These are phyloP conservation scores for Tigriopus californicus DNA, from an alignment of 2,888 invertebrate species.

Conservation along the genomic window DNA sequence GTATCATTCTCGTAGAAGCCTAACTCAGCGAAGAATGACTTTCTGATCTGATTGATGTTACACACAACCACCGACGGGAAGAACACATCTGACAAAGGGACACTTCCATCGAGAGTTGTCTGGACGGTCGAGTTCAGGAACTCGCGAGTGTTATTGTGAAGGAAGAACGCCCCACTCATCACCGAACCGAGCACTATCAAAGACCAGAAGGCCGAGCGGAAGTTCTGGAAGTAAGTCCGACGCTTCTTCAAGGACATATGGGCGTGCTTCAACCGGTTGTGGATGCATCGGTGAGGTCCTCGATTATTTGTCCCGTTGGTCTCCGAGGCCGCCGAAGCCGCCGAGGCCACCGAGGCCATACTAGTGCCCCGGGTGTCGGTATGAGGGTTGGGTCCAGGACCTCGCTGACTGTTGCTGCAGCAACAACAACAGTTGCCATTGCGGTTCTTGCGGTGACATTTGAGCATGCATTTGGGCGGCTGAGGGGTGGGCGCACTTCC, in stretches of 20 bases:
- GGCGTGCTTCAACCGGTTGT: no score
- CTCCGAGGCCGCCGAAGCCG: no score
- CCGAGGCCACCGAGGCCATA: no score
- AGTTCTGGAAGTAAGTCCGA: background rate
- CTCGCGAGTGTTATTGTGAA: constrained; percentile 15
- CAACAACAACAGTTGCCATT: no score
- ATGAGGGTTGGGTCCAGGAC: no score
- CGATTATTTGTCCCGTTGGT: no score
- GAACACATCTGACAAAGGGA: constrained; percentile 14
- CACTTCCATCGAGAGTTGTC: constrained; percentile 13
- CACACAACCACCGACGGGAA: constrained; percentile 15
- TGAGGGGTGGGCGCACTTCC: background rate
- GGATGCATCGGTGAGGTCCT: no score
- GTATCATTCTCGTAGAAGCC: constrained; percentile 16
- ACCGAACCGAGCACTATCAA: constrained; percentile 11
- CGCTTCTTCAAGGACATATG: no score
- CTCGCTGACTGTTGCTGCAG: no score
- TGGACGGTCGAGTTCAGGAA: constrained; percentile 14
- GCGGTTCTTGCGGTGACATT: no score
- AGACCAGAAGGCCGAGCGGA: constrained; percentile 10
- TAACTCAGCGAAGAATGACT: constrained; percentile 13
- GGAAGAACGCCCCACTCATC: constrained; percentile 13
- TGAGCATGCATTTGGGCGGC: background rate
- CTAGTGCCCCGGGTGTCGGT: no score
- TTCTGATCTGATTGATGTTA: constrained; percentile 16